Base-by-base conservation (phyloP, 1,140 invertebrate genomes). In the Proctacanthus coquilletti region DNA sequence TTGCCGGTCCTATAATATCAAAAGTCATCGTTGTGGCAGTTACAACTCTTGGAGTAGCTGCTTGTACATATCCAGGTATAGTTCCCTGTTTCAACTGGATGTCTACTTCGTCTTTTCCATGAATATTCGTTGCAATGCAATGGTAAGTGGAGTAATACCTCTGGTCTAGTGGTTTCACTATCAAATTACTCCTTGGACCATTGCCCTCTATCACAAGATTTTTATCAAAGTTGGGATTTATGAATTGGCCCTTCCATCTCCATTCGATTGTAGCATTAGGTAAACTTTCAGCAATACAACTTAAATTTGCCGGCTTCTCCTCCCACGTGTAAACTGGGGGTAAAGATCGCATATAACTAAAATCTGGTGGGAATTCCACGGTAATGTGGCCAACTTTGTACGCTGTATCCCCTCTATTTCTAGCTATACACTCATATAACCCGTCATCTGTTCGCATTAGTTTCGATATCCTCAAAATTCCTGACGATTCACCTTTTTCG, bases 181-280 rank as follows among this genome's bases (percentile, higher is more conserved):
- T 68, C 0, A 89, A 60, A 40, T 67, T 70, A 31, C 82, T 86
- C 21, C 64, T 57, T 1, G 81, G 77, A 4, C 80, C 79, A 5
- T 70, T 70, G 1, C 73, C 77, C 20, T 66, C 59, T 25, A 80
- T 70, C 20, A 64, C 61, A 2, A 84, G 66, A 39, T 64, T 64
- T 0, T 49, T 51, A 23, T 73, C 71, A 8, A 61, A 63, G 5
- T 69, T 55, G 34, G 74, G 63, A 18, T 64, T 58, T 5, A 66
- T 53, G 15, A 71, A 63, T 31, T 53, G 45, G 5, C 69, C 66
- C 35, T 64, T 69, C 54, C 69, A 71, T 49, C 67, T 72, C 88
- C 88, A 93, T 42, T 72, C 71, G 42, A 92, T 85, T 2, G 87
- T 91, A 1, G 89, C 88, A 57, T 93, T 92, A 1, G 89, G 89